Evolutionary conservation across 2,797 vertebrate species (phyloP), one percentile per base, ranked within the genome.

Genomic region (Paramormyrops hopkinsi): DNA sequence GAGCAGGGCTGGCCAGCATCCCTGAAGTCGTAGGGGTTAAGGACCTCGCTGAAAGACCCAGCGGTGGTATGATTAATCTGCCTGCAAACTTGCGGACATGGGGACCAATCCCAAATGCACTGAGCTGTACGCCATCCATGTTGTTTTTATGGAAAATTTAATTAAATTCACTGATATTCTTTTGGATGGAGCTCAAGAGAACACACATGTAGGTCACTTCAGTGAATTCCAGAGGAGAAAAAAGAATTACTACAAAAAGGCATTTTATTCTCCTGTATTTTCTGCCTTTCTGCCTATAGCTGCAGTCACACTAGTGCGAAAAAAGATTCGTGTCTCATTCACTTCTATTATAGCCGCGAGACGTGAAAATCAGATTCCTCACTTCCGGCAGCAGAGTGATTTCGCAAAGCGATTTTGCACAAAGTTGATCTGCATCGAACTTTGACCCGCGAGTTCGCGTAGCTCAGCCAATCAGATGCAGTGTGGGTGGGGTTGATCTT

Each of bases 91-190:
- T 73, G 65, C 4, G 65, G 65, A 73, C 29, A 73, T 14, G 29
- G 25, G 65, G 65, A 14, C 65, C 65, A 29, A 33, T 73, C 65
- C 65, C 29, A 33, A 33, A 73, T 33, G 29, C 29, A 37, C 65
- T 14, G 65, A 73, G 65, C 65, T 33, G 65, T 29, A 14, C 4
- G 4, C 29, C 65, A 14, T 37, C 29, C 65, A 73, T 73, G 65
- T 73, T 33, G 65, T 37, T 73, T 73, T 79, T 17, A 87, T 88
- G 89, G 46, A 88, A 89, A 51, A 53, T 54, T 89, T 88, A 88
- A 89, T 89, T 89, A 88, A 79, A 87, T 41, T 82, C 22, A 79
- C 86, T 48, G 25, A 84, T 87, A 87, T 84, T 88, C 51, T 37
- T 69, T 59, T 44, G 53, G 89, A 86, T 33, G 29, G n/a, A 7